Evolutionary conservation across 1,140 invertebrate species (phyloP).

Genomic region (Dufourea novaeangliae): DNA sequence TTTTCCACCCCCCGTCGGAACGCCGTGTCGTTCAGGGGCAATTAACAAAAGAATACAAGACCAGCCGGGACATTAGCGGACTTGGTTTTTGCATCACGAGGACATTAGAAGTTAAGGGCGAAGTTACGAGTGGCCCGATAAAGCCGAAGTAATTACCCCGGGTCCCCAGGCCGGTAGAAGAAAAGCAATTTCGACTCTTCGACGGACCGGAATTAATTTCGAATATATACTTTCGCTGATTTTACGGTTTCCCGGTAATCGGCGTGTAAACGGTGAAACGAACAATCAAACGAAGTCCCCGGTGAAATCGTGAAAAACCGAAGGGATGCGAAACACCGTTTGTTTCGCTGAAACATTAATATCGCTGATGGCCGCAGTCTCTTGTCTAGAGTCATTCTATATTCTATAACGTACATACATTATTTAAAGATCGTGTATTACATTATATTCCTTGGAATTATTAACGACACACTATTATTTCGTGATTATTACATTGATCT

Average conservation of each 20-base stretch:
- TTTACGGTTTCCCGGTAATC: constrained; percentile 2
- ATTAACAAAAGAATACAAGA: constrained; percentile 48
- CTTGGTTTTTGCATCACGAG: constrained; percentile 9
- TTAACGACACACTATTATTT: no score
- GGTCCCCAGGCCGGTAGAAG: background rate
- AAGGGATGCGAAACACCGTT: no score
- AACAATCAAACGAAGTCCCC: background rate
- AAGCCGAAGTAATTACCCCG: constrained; percentile 32
- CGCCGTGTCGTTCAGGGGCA: no score
- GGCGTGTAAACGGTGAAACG: constrained; percentile 2
- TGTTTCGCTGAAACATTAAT: no score
- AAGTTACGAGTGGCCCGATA: constrained; percentile 20
- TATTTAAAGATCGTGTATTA: no score
- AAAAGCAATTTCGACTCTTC: constrained; percentile 31
- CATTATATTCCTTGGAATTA: no score
- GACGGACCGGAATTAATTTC: constrained; percentile 29
- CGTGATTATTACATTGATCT: background rate
- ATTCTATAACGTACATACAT: no score
- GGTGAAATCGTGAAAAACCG: constrained; percentile 10
- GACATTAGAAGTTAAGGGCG: constrained; percentile 35
- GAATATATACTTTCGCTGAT: constrained; percentile 9
- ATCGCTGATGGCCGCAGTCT: no score
- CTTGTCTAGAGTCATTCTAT: no score
- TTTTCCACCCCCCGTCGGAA: background rate
- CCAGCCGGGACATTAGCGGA: constrained; percentile 31